A percentile compares a stretch with the other conserved stretches of the same genome.
These are phyloP conservation scores for Stramonita haemastoma DNA, from an alignment of 2,888 invertebrate genomes.

Conservation along the genomic window DNA sequence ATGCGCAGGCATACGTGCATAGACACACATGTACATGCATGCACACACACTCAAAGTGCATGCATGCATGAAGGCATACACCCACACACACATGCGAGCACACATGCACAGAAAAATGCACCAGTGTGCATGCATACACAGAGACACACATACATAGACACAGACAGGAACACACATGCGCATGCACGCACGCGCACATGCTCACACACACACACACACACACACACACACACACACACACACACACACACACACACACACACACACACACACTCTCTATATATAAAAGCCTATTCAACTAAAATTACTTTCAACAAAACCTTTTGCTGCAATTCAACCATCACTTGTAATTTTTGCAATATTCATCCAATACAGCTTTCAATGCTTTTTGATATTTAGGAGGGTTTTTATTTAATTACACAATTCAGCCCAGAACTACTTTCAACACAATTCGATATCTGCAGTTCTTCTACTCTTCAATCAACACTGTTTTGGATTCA, in stretches of 20 bases:
- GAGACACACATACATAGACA: background rate
- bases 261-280: background rate
- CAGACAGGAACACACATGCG: background rate
- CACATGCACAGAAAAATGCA: background rate
- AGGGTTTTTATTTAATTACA: too few relatives aligned
- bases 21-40: background rate
- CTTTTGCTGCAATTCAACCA: too few relatives aligned
- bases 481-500: too few relatives aligned
- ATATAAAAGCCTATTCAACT: too few relatives aligned
- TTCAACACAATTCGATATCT: too few relatives aligned
- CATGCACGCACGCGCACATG: background rate
- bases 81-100: background rate
- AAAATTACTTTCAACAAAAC: too few relatives aligned
- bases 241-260: background rate
- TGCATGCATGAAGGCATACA: background rate
- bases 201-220: background rate
- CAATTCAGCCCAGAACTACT: too few relatives aligned
- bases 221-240: constrained; percentile 7
- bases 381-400: too few relatives aligned
- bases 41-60: background rate
- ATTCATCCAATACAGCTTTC: too few relatives aligned
- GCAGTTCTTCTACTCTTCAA: too few relatives aligned
- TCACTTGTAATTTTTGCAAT: too few relatives aligned
- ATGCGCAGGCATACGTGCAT: background rate
- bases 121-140: background rate